Conservation (phyloP, 2,888 invertebrate genomes). For the Diarsia brunnea region DNA sequence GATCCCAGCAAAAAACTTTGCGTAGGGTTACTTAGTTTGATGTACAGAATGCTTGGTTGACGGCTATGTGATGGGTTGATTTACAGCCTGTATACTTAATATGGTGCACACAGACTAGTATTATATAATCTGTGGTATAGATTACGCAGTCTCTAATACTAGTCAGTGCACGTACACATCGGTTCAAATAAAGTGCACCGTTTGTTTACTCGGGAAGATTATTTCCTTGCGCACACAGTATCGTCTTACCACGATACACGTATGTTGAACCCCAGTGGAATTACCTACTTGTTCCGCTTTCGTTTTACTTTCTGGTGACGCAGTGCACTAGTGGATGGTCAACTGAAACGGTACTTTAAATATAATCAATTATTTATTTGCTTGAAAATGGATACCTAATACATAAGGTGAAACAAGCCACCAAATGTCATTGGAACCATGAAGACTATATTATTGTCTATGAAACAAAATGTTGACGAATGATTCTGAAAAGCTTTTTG, state of each 20-base stretch:
- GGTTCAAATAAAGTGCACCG: conserved; percentile 83
- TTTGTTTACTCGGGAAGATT: conserved; percentile 86
- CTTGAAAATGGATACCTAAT: neutral
- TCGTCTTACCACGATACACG: conserved; percentile 78
- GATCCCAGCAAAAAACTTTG: too few species aligned
- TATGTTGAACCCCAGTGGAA: conserved; percentile 79
- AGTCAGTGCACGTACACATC: conserved; percentile 78
- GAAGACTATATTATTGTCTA: neutral
- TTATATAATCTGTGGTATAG: conserved; percentile 2
- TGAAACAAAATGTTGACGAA: neutral
- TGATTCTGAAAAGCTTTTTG: neutral
- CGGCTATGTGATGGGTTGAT: too few species aligned
- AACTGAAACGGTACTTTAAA: conserved; percentile 18
- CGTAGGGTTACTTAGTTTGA: too few species aligned
- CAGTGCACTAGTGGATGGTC: conserved; percentile 59
- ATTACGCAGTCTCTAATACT: conserved; percentile 54
- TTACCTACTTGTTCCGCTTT: conserved; percentile 79
- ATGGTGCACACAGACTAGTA: neutral
- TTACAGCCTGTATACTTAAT: too few species aligned
- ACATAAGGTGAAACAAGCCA: neutral
- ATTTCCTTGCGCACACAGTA: conserved; percentile 85
- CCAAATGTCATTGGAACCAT: neutral
- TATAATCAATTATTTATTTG: neutral
- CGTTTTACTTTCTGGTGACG: conserved; percentile 77
- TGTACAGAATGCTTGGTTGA: too few species aligned